Evolutionary conservation across 2,797 vertebrate species (phyloP), one percentile per base, ranked within the genome.

Genomic region (Eulemur mongoz): DNA sequence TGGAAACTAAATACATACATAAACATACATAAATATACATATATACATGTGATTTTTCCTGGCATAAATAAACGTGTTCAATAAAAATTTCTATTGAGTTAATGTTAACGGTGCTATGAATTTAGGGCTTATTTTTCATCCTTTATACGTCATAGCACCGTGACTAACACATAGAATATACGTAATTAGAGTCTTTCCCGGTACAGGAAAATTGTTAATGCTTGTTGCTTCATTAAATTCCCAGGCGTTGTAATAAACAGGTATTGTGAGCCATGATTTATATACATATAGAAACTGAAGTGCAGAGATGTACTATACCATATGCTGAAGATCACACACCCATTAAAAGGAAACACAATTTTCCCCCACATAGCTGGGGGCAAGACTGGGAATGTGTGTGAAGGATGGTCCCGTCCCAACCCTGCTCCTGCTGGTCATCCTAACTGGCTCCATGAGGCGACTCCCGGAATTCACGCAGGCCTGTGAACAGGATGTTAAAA

Each of bases 301-400:
- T 20, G 12, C 54, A 75, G n/a, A 50, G 25, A 23, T 85, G 8
- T 72, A 43, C 35, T 1, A 15, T 12, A 54, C 25, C 27, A 5
- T 70, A 11, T 9, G 12, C 54, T 45, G 15, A 54, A 38, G 63
- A 45, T 87, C 45, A 63, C n/a, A n/a, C 1, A 54, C 2, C 23
- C 48, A 35, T 35, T n/a, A 22, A 25, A 81, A 69, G 27, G 30
- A 85, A 48, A 43, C n/a, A 32, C 11, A 23, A 4, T 7, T 15
- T 11, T 4, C 11, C 9, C 14, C 15, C 1, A 1, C 13, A 30
- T 27, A 38, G 3, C 23, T 27, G 11, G 7, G 35, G 43, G 11
- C 2, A 61, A 5, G 15, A 1, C 2, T 40, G 14, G 17, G 48
- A 50, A 32, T 67, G 12, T 14, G 20, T 1, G 0, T 57, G 13